Percentiles rank a stretch among this genome's conserved stretches.
Evolutionary conservation across 1,140 invertebrate species (phyloP).

Genomic region (Euura lappo): DNA sequence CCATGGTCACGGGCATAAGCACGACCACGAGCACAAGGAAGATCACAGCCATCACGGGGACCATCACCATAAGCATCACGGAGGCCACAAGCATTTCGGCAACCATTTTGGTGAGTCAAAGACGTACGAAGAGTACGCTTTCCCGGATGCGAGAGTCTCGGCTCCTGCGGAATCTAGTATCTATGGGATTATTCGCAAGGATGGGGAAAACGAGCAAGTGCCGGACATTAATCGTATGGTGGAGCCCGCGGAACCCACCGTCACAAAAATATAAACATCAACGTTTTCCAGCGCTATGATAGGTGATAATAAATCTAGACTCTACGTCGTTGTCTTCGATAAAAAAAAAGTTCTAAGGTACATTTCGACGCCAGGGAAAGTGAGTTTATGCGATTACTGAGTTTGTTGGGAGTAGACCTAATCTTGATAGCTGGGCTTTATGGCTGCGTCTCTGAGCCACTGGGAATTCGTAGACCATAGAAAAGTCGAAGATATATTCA

Average conservation of each 20-base stretch:
- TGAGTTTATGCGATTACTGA: background rate
- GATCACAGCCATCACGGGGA: conserved; percentile 36
- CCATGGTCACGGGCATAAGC: conserved; percentile 43
- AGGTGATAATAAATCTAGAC: too few relatives aligned
- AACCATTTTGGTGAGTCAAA: conserved; percentile 41
- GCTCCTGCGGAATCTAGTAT: background rate
- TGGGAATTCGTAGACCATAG: background rate
- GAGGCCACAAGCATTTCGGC: conserved; percentile 30
- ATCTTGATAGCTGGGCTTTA: background rate
- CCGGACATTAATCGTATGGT: background rate
- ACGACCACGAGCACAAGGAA: conserved; percentile 43
- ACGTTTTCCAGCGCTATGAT: too few relatives aligned
- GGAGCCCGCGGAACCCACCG: background rate
- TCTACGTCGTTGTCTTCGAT: background rate
- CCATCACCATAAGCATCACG: conserved; percentile 35
- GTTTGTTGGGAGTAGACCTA: background rate
- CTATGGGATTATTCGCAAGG: background rate
- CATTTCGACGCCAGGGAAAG: background rate
- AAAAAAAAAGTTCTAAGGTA: background rate
- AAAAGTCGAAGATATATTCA: too few relatives aligned
- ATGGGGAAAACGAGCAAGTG: background rate
- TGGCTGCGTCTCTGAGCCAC: background rate
- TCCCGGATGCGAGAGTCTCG: conserved; percentile 36
- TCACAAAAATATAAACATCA: background rate
- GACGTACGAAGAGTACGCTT: conserved; percentile 42